Percentiles rank a stretch among this genome's conserved stretches.
Conservation (phyloP, 2,113 vertebrate genomes). For the Coregonus clupeaformis region DNA sequence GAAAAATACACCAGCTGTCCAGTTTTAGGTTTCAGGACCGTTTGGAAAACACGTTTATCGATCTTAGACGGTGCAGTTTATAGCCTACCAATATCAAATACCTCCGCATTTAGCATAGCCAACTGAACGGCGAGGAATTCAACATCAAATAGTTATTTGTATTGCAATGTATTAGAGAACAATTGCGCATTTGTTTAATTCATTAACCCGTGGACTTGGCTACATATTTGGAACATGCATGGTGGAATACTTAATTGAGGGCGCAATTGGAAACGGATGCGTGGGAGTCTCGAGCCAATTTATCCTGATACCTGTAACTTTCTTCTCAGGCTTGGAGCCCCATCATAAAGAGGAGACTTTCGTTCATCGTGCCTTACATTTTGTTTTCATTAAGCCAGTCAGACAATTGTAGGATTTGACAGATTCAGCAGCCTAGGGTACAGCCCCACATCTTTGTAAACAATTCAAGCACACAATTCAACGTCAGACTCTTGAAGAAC, state of each 20-base stretch:
- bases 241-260: not conserved
- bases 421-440: no score
- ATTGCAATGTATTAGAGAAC: not conserved
- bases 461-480: constrained; percentile 29
- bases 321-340: constrained; percentile 15
- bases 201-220: not conserved
- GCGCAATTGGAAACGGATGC: no score
- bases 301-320: constrained; percentile 58
- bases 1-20: not conserved
- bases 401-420: no score
- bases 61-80: not conserved
- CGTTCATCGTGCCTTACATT: constrained; percentile 21
- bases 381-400: not conserved
- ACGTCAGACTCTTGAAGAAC: constrained; percentile 40
- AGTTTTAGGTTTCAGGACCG: not conserved
- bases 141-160: not conserved
- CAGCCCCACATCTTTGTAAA: not conserved
- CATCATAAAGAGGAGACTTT: constrained; percentile 19
- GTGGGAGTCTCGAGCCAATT: not conserved
- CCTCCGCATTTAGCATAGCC: not conserved
- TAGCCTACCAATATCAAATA: not conserved
- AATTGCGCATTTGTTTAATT: not conserved
- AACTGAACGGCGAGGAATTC: not conserved
- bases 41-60: not conserved
- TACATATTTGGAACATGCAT: not conserved